A percentile compares a stretch with the other conserved stretches of the same genome.
Evolutionary conservation across 2,113 vertebrate genomes (phyloP).

Genomic region (Hippocampus comes): DNA sequence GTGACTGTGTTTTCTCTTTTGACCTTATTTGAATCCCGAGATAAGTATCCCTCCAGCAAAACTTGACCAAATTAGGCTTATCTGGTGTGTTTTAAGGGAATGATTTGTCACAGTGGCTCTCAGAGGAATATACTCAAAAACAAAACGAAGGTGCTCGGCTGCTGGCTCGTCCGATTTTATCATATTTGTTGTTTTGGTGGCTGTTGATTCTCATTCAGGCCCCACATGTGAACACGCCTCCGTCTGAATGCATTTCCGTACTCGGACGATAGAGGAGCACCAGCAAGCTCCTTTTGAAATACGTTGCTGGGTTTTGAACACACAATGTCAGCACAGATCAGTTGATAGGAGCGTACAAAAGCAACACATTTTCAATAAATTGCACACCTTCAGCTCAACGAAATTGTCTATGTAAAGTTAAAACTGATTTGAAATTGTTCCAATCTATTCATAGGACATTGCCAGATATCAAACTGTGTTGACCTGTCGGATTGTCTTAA

Average conservation of each 20-base stretch:
- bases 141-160: slow-evolving; percentile 36
- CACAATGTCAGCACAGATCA: too few relatives aligned
- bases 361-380: too few relatives aligned
- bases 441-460: too few relatives aligned
- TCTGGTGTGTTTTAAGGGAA: slow-evolving; percentile 63
- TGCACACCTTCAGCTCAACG: too few relatives aligned
- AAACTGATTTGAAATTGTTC: too few relatives aligned
- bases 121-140: slow-evolving; percentile 33
- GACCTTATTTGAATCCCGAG: slow-evolving; percentile 70
- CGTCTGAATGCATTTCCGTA: slow-evolving; percentile 46
- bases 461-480: too few relatives aligned
- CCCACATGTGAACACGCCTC: slow-evolving; percentile 46
- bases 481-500: too few relatives aligned
- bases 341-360: too few relatives aligned
- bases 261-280: slow-evolving; percentile 44
- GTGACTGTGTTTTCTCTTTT: slow-evolving; percentile 52
- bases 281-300: slow-evolving; percentile 28
- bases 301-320: too few relatives aligned
- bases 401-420: too few relatives aligned
- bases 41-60: slow-evolving; percentile 65
- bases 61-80: slow-evolving; percentile 70
- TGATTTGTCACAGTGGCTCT: slow-evolving; percentile 56
- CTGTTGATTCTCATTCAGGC: slow-evolving; percentile 44
- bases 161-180: slow-evolving; percentile 32
- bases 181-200: slow-evolving; percentile 52